Base-by-base conservation (phyloP, 2,113 vertebrate species). In the Odontesthes bonariensis region DNA sequence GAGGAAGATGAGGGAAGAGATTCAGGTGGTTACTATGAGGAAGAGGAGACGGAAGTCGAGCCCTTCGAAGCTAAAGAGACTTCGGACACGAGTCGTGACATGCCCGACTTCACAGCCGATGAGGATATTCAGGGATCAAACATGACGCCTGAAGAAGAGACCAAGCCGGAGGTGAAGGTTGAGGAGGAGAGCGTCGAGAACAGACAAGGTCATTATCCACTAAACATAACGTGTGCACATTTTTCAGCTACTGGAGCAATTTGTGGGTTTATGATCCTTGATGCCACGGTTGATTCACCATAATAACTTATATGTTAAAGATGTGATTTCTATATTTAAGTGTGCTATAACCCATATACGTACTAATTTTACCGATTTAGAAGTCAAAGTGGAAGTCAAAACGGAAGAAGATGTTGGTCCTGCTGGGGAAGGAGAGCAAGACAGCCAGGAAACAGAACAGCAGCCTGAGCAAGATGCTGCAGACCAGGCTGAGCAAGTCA, bases 1-100 rank as follows among this genome's bases (percentile, higher is more conserved):
- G 87, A 89, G 23, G 84, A 87, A 44, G 90, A 92, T 6, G 90
- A 91, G 20, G 90, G 75, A 1, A 73, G 84, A 61, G 91, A 92
- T 72, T 91, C 90, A 1, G 91, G 89, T 12, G 89, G 86, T n/a
- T 89, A 89, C 73, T 90, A 83, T 0, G 91, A 94, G 60, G 89
- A 89, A 8, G 89, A 77, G 42, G 82, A 91, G 46, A 77, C 65
- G 2, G 76, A 88, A 8, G 79, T 32, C 8, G 86, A 90, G 49
- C 69, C 79, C 0, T 79, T 72, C 1, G 87, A 89, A 53, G 81
- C 82, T 46, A 83, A 81, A 1, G 53, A 35, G 19, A 5, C 72
- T 31, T 69, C 85, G 61, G 86, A 90, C 35, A 59, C 49, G 0
- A 80, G 71, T 40, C 81, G 56, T 44, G 71, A 69, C 67, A 55